Base-by-base conservation (phyloP, 1,140 invertebrate species). In the Zaprionus kolodkinae region DNA sequence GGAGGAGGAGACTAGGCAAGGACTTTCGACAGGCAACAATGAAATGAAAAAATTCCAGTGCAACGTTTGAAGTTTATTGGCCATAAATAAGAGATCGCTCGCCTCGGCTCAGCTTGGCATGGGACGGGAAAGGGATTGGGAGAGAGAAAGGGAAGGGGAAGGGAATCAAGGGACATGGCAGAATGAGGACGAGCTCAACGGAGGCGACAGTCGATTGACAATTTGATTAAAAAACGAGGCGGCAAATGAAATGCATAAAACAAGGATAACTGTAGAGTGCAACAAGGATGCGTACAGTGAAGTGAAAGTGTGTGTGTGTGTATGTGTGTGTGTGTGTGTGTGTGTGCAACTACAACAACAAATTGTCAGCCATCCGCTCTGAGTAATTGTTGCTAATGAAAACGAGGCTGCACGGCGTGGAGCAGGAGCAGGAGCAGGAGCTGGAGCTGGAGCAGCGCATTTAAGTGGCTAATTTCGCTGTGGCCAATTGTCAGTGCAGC, bases 61-160 rank as follows among this genome's bases (percentile, higher is more conserved):
- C 87, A 91, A 77, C 72, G 78, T 81, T 88, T 91, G 83, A 91
- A 91, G 88, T 87, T 88, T 91, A 91, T 91, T 91, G 88, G 88
- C 88, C 88, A 91, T 91, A 91, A 91, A 91, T 91, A 84, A 91
- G 88, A 76, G 62, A 74, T 59, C 40, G 40, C 40, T 15, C 3
- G 40, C 40, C 7, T 45, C 38, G 38, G 40, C n/a, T 30, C 27
- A 30, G 27, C 27, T 12, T 6, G 13, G 13, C 38, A 6, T n/a
- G 15, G 43, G 6, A 9, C n/a, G 43, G 40, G 40, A 40, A 11
- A 6, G 13, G n/a, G n/a, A n/a, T n/a, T 13, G 36, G 7, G 45
- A 1, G 9, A 6, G 15, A 17, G 21, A 21, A 21, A 21, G 21
- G 21, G 21, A 21, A 21, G 21, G 21, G 21, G 2, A 21, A 21